These are phyloP conservation scores for Venusia cambrica DNA, from an alignment of 2,888 invertebrate genomes.

Conservation along the genomic window DNA sequence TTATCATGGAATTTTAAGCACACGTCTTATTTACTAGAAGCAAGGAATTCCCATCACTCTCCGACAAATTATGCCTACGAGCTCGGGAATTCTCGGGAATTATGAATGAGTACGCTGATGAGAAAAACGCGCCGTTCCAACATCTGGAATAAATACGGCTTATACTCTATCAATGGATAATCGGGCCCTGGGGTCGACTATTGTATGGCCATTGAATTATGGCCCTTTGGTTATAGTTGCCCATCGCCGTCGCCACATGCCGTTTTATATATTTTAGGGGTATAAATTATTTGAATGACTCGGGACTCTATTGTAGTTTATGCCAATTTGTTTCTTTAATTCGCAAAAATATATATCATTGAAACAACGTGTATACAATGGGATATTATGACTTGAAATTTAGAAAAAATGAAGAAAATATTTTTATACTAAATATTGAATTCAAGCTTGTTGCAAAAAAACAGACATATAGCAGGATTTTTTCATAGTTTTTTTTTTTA, in stretches of 20 bases:
- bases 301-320: conserved; percentile 2
- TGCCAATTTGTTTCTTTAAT: conserved; percentile 6
- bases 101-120: conserved; percentile 21
- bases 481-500: too few species aligned
- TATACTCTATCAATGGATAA: conserved; percentile 29
- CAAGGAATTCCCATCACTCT: conserved; percentile 2
- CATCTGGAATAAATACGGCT: conserved; percentile 32
- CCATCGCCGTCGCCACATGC: conserved; percentile 17
- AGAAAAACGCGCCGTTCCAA: conserved; percentile 25
- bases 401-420: too few species aligned
- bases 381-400: too few species aligned
- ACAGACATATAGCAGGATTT: too few species aligned
- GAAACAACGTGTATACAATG: conserved; percentile 3
- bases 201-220: conserved; percentile 34
- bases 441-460: too few species aligned
- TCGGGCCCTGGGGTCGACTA: conserved; percentile 32
- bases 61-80: conserved; percentile 9
- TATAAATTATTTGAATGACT: conserved; percentile 1
- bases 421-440: too few species aligned
- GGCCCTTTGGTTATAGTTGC: conserved; percentile 27
- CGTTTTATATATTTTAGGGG: conserved; percentile 15
- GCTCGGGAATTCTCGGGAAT: conserved; percentile 20
- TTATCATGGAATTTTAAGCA: too few species aligned
- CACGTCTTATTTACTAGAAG: too few species aligned
- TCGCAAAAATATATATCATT: background rate